A percentile compares a stretch with the other conserved stretches of the same genome.
Evolutionary conservation across 53 echinoderm and acorn worm genomes (phyloP).

Genomic region (Temnopleurus reevesii): DNA sequence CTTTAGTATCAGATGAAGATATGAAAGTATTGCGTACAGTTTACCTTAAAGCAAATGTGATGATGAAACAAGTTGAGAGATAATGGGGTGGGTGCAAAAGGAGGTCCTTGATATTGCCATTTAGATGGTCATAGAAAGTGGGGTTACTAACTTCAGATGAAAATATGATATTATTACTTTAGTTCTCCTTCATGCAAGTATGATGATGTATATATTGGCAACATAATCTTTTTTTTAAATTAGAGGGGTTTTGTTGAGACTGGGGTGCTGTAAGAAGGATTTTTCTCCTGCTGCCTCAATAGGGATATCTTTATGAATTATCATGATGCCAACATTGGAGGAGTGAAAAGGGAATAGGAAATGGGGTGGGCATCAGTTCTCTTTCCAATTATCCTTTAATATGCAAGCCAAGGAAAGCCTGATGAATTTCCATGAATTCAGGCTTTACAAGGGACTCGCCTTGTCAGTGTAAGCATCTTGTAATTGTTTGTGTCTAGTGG

Average conservation of each 20-base stretch:
- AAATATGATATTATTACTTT: no score
- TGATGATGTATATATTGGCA: no score
- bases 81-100: not conserved
- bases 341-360: no score
- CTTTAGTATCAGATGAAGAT: conserved; percentile 23
- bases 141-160: no score
- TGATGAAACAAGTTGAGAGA: not conserved
- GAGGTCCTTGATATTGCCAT: no score
- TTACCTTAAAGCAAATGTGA: conserved; percentile 11
- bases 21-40: conserved; percentile 24
- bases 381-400: not conserved
- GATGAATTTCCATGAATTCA: not conserved
- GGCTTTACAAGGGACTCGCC: not conserved
- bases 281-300: no score
- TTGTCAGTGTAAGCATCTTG: not conserved
- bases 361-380: not conserved
- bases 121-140: not conserved
- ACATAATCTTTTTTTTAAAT: no score
- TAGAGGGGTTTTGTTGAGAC: no score
- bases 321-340: no score
- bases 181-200: no score
- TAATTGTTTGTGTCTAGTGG: not conserved
- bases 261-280: no score
- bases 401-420: not conserved
- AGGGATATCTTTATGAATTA: no score